A percentile compares a stretch with the other conserved stretches of the same genome.
These are phyloP conservation scores for Platerodrilus igneus DNA, from an alignment of 2,888 invertebrate genomes.

Conservation along the genomic window DNA sequence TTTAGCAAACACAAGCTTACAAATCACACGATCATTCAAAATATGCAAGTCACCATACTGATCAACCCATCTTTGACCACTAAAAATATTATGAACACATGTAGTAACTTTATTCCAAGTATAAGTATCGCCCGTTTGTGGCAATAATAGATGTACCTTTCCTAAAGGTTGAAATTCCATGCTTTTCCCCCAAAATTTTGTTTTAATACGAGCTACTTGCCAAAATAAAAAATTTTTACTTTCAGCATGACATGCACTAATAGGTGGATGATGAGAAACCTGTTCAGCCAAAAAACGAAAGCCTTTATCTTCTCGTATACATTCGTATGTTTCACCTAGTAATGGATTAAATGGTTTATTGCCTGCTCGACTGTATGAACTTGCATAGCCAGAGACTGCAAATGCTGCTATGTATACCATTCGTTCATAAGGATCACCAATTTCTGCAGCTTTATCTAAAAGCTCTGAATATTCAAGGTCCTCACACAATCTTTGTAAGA, in stretches of 20 bases:
- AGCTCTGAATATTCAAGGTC: constrained; percentile 80
- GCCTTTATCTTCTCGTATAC: constrained; percentile 69
- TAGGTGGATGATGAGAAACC: constrained; percentile 82
- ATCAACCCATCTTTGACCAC: constrained; percentile 80
- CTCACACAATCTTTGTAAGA: constrained; percentile 76
- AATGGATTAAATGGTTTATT: constrained; percentile 84
- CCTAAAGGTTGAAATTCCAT: constrained; percentile 85
- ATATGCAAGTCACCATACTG: constrained; percentile 80
- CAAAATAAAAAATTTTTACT: constrained; percentile 72
- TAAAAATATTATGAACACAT: constrained; percentile 80
- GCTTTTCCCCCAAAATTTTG: constrained; percentile 87
- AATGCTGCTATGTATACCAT: constrained; percentile 76
- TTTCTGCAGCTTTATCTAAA: constrained; percentile 67
- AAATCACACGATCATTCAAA: constrained; percentile 59
- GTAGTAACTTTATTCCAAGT: constrained; percentile 80
- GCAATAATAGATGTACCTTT: constrained; percentile 59
- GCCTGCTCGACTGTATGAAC: constrained; percentile 67
- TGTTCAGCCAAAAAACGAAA: constrained; percentile 77
- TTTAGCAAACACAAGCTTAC: constrained; percentile 77
- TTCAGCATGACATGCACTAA: constrained; percentile 76
- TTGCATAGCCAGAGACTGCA: constrained; percentile 76
- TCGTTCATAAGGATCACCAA: constrained; percentile 63
- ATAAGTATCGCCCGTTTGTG: constrained; percentile 64
- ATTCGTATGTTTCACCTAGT: constrained; percentile 79
- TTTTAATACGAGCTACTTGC: constrained; percentile 80